Conservation (phyloP, 2,888 invertebrate species). For the Papilio protenor region DNA sequence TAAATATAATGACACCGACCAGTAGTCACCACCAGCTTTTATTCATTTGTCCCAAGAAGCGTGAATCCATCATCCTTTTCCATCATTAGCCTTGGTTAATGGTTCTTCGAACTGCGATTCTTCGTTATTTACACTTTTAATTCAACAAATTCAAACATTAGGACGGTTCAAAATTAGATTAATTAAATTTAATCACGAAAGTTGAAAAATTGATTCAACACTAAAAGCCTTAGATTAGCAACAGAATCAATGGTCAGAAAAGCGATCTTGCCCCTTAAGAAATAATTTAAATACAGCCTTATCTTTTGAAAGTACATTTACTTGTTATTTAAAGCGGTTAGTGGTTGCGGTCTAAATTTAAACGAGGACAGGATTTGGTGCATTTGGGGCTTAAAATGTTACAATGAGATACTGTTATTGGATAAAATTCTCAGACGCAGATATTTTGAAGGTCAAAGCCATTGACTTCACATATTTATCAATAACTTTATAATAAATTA, state of each 20-base stretch:
- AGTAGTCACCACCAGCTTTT: background rate
- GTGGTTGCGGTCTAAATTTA: conserved; percentile 29
- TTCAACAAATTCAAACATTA: background rate
- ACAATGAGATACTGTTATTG: conserved; percentile 33
- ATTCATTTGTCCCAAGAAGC: background rate
- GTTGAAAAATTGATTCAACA: background rate
- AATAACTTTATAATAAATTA: conserved; percentile 18
- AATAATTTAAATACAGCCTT: conserved; percentile 23
- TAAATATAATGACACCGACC: background rate
- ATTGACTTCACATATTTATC: conserved; percentile 4
- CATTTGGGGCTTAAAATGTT: conserved; percentile 11
- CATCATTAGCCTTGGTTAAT: background rate
- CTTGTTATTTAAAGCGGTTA: conserved; percentile 42
- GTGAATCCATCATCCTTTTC: background rate
- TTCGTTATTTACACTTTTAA: background rate
- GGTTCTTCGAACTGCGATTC: background rate
- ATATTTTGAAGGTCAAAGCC: conserved; percentile 17
- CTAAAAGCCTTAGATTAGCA: conserved; percentile 5
- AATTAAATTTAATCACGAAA: background rate
- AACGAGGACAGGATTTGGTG: conserved; percentile 26
- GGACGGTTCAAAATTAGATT: background rate
- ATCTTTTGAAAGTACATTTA: conserved; percentile 41
- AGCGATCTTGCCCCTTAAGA: conserved; percentile 18
- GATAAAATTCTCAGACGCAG: conserved; percentile 7
- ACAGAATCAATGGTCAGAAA: conserved; percentile 16